Percentiles rank a stretch among this genome's conserved stretches.
Conservation (phyloP, 2,113 vertebrate species). For the Isichthys henryi region DNA sequence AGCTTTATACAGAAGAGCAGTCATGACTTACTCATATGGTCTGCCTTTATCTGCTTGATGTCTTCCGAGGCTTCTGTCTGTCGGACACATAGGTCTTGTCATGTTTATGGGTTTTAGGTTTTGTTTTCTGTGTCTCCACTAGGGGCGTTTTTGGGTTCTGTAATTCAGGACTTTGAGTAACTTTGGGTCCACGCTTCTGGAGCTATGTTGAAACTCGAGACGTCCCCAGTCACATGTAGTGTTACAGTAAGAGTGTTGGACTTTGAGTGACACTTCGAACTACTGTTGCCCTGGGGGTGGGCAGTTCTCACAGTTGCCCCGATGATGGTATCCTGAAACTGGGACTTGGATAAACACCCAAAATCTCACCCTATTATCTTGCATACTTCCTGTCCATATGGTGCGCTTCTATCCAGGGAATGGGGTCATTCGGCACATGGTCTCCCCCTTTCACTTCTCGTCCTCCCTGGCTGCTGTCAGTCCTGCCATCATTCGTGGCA, state of each 20-base stretch:
- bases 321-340: slow-evolving; percentile 35
- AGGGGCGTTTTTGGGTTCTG: background rate
- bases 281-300: slow-evolving; percentile 26
- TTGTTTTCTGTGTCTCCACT: background rate
- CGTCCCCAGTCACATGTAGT: background rate
- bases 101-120: background rate
- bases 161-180: background rate
- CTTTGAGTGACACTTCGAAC: background rate
- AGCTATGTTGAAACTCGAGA: background rate
- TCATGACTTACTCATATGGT: background rate
- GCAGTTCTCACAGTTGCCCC: slow-evolving; percentile 32
- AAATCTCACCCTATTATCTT: slow-evolving; percentile 48
- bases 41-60: background rate
- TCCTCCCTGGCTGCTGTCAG: slow-evolving; percentile 47
- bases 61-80: background rate
- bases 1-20: background rate
- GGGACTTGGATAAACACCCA: slow-evolving; percentile 33
- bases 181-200: background rate
- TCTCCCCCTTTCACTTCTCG: slow-evolving; percentile 42
- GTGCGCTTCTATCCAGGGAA: background rate
- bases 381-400: background rate
- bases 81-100: background rate
- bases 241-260: background rate
- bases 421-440: slow-evolving; percentile 48
- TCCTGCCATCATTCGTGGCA: slow-evolving; percentile 45